These are phyloP conservation scores for Steatocranus sp. DNA, from an alignment of 2,797 vertebrate genomes.

Conservation along the genomic window DNA sequence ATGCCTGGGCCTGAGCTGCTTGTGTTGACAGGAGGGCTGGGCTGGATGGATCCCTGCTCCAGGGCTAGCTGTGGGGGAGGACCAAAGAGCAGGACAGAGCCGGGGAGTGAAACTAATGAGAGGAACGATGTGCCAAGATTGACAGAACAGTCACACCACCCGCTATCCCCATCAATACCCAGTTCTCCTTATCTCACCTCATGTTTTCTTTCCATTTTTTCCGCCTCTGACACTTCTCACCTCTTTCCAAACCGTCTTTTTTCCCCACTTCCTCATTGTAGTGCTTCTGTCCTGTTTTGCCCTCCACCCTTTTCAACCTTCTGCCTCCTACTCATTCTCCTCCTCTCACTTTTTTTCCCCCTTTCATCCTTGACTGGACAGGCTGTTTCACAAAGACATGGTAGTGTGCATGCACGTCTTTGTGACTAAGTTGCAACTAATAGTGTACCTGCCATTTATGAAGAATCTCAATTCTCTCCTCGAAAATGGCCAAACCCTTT, in stretches of 20 bases:
- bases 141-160: slow-evolving; percentile 59
- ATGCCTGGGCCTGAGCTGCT: slow-evolving; percentile 66
- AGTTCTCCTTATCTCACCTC: slow-evolving; percentile 22
- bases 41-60: slow-evolving; percentile 68
- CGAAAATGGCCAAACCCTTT: slow-evolving; percentile 6
- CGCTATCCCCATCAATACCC: slow-evolving; percentile 42
- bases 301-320: neutral
- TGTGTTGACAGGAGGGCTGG: slow-evolving; percentile 66
- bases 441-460: neutral
- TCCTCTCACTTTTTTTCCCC: neutral
- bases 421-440: neutral
- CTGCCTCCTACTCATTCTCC: neutral
- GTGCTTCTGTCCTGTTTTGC: neutral
- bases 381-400: neutral
- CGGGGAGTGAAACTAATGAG: slow-evolving; percentile 67
- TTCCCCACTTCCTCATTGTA: neutral
- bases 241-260: slow-evolving; percentile 26
- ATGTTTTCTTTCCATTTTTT: neutral
- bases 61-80: slow-evolving; percentile 69
- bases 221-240: slow-evolving; percentile 21
- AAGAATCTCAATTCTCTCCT: neutral
- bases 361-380: neutral
- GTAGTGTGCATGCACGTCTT: neutral
- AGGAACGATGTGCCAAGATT: slow-evolving; percentile 59
- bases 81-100: slow-evolving; percentile 55